Percentiles rank a stretch among this genome's conserved stretches.
Evolutionary conservation across 2,113 vertebrate genomes (phyloP).

Genomic region (Eurystomus gularis): DNA sequence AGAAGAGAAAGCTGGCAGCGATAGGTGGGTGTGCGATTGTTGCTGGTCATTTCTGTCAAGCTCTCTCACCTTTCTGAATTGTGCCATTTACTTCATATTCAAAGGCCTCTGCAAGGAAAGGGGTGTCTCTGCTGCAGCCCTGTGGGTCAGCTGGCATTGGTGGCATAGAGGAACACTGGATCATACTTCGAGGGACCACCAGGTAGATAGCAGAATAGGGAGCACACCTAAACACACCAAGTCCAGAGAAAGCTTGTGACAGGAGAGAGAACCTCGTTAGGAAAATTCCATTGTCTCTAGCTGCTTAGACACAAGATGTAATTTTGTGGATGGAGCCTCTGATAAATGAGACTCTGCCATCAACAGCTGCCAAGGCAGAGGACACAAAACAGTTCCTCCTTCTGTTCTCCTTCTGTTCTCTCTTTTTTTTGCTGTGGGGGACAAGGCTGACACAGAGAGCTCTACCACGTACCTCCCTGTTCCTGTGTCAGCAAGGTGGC

Average conservation of each 20-base stretch:
- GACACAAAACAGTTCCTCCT: not conserved
- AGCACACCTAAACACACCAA: not conserved
- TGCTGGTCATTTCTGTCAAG: not conserved
- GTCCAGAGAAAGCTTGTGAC: not conserved
- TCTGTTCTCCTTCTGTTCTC: not conserved
- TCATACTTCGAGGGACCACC: not conserved
- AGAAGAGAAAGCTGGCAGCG: not conserved
- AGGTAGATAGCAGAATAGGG: not conserved
- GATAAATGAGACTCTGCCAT: not conserved
- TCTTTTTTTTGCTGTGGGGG: not conserved
- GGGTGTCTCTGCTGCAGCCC: not conserved
- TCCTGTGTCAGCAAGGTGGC: not conserved
- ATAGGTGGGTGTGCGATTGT: not conserved
- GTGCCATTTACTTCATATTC: not conserved
- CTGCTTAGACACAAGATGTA: not conserved
- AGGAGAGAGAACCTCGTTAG: not conserved
- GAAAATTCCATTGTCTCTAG: accelerated
- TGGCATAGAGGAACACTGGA: not conserved
- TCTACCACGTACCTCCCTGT: not conserved
- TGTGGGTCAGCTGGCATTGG: not conserved
- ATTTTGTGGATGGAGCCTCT: not conserved
- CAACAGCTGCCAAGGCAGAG: not conserved
- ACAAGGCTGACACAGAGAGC: not conserved
- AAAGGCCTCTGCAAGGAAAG: not conserved
- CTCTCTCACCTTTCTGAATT: not conserved